These are phyloP conservation scores for Engystomops pustulosus DNA, from an alignment of 2,113 vertebrate genomes.

Conservation along the genomic window DNA sequence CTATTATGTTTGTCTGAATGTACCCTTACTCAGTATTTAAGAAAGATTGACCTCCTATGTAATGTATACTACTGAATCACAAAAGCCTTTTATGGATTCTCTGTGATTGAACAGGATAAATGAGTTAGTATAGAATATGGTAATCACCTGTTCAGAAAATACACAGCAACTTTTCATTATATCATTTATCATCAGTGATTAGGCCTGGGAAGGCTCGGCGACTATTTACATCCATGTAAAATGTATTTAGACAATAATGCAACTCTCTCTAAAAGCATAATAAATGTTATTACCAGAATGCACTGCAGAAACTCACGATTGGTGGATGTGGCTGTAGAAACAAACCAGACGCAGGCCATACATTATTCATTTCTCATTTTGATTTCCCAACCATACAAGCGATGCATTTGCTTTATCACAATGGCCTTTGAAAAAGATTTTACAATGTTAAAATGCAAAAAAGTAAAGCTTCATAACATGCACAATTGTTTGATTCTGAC, in stretches of 20 bases:
- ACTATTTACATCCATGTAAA: background rate
- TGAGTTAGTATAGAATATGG: too few relatives aligned
- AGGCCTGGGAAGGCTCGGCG: too few relatives aligned
- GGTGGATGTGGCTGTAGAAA: background rate
- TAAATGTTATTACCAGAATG: background rate
- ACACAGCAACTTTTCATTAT: too few relatives aligned
- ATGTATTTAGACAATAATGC: background rate
- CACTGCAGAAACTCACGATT: background rate
- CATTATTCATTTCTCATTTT: constrained; percentile 26
- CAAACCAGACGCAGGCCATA: constrained; percentile 1
- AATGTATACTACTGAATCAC: too few relatives aligned
- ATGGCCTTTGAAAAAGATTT: background rate
- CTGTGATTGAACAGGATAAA: too few relatives aligned
- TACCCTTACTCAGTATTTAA: too few relatives aligned
- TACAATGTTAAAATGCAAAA: background rate
- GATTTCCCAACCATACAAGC: background rate
- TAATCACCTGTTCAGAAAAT: too few relatives aligned
- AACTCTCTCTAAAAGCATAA: background rate
- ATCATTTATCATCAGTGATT: too few relatives aligned
- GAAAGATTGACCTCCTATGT: too few relatives aligned
- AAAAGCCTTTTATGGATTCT: too few relatives aligned
- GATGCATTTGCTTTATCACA: constrained; percentile 18
- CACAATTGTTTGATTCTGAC: background rate
- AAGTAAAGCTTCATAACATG: background rate
- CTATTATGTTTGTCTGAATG: too few relatives aligned